These are phyloP conservation scores for Zosterops japonicus DNA, from an alignment of 2,113 vertebrate species.

Conservation along the genomic window DNA sequence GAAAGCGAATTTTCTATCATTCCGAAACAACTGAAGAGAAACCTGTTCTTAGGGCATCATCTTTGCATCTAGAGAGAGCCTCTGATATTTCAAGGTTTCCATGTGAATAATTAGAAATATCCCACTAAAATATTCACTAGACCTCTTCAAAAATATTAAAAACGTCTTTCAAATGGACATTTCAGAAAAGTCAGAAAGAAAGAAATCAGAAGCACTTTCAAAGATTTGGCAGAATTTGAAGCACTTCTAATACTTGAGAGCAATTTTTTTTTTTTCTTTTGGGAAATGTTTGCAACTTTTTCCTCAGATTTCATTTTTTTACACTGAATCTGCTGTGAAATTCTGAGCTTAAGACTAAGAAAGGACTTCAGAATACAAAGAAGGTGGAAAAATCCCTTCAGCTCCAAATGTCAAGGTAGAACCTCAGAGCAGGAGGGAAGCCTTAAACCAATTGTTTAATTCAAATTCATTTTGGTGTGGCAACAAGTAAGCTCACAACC, in stretches of 20 bases:
- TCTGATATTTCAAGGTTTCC: neutral
- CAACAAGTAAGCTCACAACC: neutral
- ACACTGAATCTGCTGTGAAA: neutral
- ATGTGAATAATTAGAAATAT: neutral
- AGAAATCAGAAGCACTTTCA: neutral
- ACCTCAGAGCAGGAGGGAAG: neutral
- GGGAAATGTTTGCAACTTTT: neutral
- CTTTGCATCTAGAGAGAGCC: neutral
- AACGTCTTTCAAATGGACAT: neutral
- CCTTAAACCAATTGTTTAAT: neutral
- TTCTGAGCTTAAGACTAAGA: neutral
- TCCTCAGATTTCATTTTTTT: neutral
- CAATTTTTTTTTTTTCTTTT: neutral
- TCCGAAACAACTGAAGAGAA: neutral
- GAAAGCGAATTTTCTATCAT: neutral
- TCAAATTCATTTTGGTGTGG: rapidly evolving
- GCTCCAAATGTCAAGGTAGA: neutral
- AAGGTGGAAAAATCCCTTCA: neutral
- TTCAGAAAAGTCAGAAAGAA: neutral
- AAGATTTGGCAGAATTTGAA: neutral
- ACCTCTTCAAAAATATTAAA: neutral
- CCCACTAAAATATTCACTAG: neutral
- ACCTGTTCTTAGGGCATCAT: neutral
- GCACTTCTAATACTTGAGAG: neutral
- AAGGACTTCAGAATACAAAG: neutral